Percentiles rank a stretch among this genome's conserved stretches.
Evolutionary conservation across 1,140 invertebrate genomes (phyloP).

Genomic region (Adelges cooleyi): DNA sequence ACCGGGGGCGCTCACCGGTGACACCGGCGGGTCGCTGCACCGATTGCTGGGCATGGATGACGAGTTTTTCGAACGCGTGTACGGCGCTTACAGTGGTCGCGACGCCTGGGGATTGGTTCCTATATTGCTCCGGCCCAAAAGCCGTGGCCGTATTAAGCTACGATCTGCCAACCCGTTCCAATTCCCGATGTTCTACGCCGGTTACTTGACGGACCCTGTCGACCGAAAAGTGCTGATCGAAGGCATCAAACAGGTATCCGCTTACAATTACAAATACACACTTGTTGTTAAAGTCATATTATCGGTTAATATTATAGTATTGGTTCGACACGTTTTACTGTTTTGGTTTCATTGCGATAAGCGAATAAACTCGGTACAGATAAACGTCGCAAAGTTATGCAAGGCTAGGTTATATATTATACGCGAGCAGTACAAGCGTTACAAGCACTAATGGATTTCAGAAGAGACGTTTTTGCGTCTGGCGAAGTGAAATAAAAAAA

Average conservation of each 20-base stretch:
- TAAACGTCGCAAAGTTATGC: too few relatives aligned
- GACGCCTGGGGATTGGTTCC: slow-evolving; percentile 42
- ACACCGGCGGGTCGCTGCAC: slow-evolving; percentile 52
- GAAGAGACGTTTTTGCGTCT: too few relatives aligned
- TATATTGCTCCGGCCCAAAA: slow-evolving; percentile 42
- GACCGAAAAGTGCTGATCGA: slow-evolving; percentile 38
- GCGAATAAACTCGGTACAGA: too few relatives aligned
- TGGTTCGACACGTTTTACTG: too few relatives aligned
- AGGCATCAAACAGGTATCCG: slow-evolving; percentile 45
- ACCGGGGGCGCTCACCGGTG: slow-evolving; percentile 58
- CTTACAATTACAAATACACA: too few relatives aligned
- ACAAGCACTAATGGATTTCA: too few relatives aligned
- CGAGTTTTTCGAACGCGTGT: slow-evolving; percentile 32
- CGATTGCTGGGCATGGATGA: slow-evolving; percentile 38
- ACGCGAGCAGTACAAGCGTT: too few relatives aligned
- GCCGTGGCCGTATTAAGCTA: slow-evolving; percentile 42
- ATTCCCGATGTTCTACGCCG: slow-evolving; percentile 50
- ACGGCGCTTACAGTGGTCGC: slow-evolving; percentile 31
- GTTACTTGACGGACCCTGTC: slow-evolving; percentile 39
- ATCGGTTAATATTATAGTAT: too few relatives aligned
- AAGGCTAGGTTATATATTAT: too few relatives aligned
- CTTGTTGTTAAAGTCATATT: too few relatives aligned
- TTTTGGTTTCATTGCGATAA: too few relatives aligned
- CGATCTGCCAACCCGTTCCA: slow-evolving; percentile 45
- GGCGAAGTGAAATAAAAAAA: too few relatives aligned